A percentile compares a stretch with the other conserved stretches of the same genome.
phyloP scores from a whole-genome alignment of 2,888 invertebrate species.

The Campoplex nolae region DNA sequence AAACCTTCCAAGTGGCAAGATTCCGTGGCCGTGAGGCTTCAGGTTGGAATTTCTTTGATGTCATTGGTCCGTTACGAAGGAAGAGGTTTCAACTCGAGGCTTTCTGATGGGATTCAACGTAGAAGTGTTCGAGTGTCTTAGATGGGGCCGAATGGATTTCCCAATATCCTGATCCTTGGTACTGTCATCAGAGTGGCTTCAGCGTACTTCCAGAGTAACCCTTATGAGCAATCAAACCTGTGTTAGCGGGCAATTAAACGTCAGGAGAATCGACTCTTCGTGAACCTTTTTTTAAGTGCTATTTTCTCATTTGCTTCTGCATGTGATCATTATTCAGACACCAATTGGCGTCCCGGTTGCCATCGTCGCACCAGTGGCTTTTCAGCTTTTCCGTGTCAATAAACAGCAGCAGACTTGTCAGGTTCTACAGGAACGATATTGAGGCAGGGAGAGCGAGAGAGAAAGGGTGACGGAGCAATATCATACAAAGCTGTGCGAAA shows the following conservation, averaged over 20 bases:
- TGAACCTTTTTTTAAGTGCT: not conserved
- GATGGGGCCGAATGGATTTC: not conserved
- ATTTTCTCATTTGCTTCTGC: conserved; percentile 24
- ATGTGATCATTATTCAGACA: conserved; percentile 51
- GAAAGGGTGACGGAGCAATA: conserved; percentile 22
- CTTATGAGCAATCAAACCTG: not conserved
- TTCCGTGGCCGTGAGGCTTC: conserved; percentile 1
- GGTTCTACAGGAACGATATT: conserved; percentile 22
- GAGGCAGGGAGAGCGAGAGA: not conserved
- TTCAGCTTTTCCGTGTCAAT: conserved; percentile 31
- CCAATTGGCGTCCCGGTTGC: conserved; percentile 49
- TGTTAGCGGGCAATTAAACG: not conserved
- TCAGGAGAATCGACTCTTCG: not conserved
- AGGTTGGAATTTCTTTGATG: conserved; percentile 60
- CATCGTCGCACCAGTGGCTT: conserved; percentile 19
- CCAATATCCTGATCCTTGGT: not conserved
- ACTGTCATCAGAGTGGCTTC: not conserved
- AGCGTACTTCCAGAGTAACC: not conserved
- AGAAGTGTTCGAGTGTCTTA: conserved; percentile 10
- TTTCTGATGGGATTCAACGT: conserved; percentile 20
- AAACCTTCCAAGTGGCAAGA: conserved; percentile 22
- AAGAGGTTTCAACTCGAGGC: conserved; percentile 6
- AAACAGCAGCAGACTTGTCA: conserved; percentile 46
- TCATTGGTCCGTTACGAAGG: conserved; percentile 27
- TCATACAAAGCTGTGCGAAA: conserved; percentile 34